These are phyloP conservation scores for Aphaenogaster floridana DNA, from an alignment of 1,140 invertebrate genomes.

Conservation along the genomic window DNA sequence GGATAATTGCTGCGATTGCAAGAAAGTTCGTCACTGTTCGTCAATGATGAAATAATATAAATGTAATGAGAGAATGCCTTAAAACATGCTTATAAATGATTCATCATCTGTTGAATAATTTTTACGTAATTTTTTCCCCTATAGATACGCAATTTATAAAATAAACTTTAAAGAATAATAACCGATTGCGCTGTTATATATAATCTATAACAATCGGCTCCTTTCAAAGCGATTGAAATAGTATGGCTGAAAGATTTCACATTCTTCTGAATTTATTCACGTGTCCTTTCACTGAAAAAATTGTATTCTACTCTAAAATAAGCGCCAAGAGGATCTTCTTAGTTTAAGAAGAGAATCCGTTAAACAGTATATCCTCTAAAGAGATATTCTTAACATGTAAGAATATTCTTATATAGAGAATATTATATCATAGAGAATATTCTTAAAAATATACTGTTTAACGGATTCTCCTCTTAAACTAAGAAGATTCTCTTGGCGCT, in stretches of 20 bases:
- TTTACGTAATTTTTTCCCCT: background rate
- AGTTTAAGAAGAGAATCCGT: no score
- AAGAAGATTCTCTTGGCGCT: no score
- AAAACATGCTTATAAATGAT: background rate
- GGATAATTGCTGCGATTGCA: background rate
- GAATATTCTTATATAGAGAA: no score
- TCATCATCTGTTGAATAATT: background rate
- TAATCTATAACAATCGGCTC: background rate
- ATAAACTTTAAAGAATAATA: background rate
- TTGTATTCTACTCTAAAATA: no score
- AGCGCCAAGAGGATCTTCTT: no score
- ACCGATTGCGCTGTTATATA: background rate
- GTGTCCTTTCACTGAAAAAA: background rate
- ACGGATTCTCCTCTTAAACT: no score
- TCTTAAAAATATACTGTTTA: no score
- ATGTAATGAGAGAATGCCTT: background rate
- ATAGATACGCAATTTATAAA: background rate
- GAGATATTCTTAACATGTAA: no score
- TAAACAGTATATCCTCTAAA: no score
- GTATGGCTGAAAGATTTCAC: background rate
- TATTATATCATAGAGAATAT: no score
- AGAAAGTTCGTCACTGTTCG: background rate
- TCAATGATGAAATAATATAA: conserved; percentile 19
- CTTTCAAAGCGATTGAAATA: background rate
- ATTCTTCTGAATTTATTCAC: background rate